phyloP scores from a whole-genome alignment of 2,888 invertebrate genomes.

The Frankliniella fusca region DNA sequence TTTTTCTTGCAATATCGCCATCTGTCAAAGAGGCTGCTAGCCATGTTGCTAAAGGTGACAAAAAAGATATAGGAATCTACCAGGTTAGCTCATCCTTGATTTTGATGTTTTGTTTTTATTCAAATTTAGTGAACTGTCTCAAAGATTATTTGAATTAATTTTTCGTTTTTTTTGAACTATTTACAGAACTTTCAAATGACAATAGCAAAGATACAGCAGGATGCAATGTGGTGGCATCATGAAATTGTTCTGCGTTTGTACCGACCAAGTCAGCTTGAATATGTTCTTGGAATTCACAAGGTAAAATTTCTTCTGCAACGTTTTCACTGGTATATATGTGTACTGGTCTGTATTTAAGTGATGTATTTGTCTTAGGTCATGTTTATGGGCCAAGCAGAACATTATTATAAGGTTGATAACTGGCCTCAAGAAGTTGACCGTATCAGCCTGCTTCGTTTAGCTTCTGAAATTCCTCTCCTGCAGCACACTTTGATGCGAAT shows the following conservation, averaged over 20 bases:
- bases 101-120: background rate
- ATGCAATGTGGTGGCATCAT: slow-evolving; percentile 84
- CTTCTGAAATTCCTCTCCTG: slow-evolving; percentile 81
- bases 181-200: slow-evolving; percentile 45
- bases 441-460: slow-evolving; percentile 68
- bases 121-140: no score
- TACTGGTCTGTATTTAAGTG: background rate
- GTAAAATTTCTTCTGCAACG: slow-evolving; percentile 44
- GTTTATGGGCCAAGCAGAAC: slow-evolving; percentile 71
- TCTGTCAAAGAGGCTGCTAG: slow-evolving; percentile 65
- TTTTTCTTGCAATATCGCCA: slow-evolving; percentile 75
- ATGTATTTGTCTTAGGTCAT: slow-evolving; percentile 51
- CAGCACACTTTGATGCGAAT: slow-evolving; percentile 80
- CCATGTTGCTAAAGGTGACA: slow-evolving; percentile 53
- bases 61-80: slow-evolving; percentile 46
- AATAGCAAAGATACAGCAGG: slow-evolving; percentile 67
- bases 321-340: no score
- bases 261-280: slow-evolving; percentile 66
- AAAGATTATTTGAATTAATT: background rate
- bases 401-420: slow-evolving; percentile 76
- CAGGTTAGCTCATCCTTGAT: background rate
- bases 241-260: slow-evolving; percentile 72
- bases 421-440: slow-evolving; percentile 93
- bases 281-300: slow-evolving; percentile 73
- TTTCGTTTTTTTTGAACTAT: slow-evolving; percentile 4